Evolutionary conservation across 2,888 invertebrate species (phyloP).

Genomic region (Cactoblastis cactorum): DNA sequence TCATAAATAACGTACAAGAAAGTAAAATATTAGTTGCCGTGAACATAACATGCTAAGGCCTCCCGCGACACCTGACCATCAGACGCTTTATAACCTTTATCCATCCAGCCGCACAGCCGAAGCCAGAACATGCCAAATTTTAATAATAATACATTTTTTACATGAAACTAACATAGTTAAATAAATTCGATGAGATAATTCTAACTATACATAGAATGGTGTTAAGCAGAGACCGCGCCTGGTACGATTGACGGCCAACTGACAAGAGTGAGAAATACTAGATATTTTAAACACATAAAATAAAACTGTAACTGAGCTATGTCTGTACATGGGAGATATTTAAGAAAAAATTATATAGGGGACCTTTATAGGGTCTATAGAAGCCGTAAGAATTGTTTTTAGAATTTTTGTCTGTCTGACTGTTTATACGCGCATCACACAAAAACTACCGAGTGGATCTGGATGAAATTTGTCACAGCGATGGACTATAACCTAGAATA

Average conservation of each 20-base stretch:
- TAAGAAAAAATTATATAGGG: too few relatives aligned
- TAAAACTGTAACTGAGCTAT: too few relatives aligned
- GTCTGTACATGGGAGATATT: too few relatives aligned
- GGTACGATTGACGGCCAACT: not conserved
- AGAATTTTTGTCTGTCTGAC: too few relatives aligned
- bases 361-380: too few relatives aligned
- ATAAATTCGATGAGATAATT: slow-evolving; percentile 5
- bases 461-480: too few relatives aligned
- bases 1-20: slow-evolving; percentile 8
- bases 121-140: not conserved
- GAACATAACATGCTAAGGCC: slow-evolving; percentile 9
- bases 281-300: not conserved
- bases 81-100: not conserved
- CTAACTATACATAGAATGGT: not conserved
- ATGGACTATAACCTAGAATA: too few relatives aligned
- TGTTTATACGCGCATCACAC: too few relatives aligned
- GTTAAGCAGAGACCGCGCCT: not conserved
- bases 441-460: too few relatives aligned
- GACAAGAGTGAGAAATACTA: not conserved
- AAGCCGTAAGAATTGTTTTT: too few relatives aligned
- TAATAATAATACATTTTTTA: not conserved
- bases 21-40: not conserved
- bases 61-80: not conserved
- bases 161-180: not conserved
- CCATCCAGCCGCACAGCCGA: not conserved